These are phyloP conservation scores for Lontra canadensis DNA, from an alignment of 2,113 vertebrate genomes.

Conservation along the genomic window DNA sequence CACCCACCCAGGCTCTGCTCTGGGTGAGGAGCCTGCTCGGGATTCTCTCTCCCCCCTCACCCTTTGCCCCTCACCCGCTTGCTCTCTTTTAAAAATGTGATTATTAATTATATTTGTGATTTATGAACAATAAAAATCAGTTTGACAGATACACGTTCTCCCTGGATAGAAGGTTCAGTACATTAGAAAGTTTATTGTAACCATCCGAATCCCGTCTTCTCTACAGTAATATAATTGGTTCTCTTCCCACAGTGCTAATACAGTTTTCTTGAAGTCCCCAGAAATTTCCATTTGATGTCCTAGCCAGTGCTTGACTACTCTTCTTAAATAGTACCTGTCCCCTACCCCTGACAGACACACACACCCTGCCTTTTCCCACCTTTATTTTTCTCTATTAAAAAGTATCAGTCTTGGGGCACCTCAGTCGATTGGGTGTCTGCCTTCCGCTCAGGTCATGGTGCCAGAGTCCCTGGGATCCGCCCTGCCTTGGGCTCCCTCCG, in stretches of 20 bases:
- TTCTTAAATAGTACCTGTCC: not conserved
- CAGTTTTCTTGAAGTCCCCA: not conserved
- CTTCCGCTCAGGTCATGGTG: no score
- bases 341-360: no score
- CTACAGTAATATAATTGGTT: not conserved
- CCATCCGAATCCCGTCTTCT: not conserved
- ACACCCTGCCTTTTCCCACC: not conserved
- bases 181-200: not conserved
- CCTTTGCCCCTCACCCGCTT: no score
- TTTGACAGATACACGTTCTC: not conserved
- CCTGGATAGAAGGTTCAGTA: not conserved
- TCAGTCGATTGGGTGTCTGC: not conserved
- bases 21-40: not conserved
- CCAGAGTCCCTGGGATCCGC: no score
- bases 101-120: slow-evolving; percentile 21
- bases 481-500: no score
- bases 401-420: not conserved
- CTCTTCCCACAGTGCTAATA: not conserved
- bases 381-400: slow-evolving; percentile 8
- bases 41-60: not conserved
- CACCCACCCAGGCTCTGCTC: not conserved
- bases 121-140: not conserved
- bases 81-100: not conserved
- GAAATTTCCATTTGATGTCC: not conserved
- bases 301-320: not conserved